A percentile compares a stretch with the other conserved stretches of the same genome.
phyloP scores from a whole-genome alignment of 2,797 vertebrate species.

The Eutrigla gurnardus region DNA sequence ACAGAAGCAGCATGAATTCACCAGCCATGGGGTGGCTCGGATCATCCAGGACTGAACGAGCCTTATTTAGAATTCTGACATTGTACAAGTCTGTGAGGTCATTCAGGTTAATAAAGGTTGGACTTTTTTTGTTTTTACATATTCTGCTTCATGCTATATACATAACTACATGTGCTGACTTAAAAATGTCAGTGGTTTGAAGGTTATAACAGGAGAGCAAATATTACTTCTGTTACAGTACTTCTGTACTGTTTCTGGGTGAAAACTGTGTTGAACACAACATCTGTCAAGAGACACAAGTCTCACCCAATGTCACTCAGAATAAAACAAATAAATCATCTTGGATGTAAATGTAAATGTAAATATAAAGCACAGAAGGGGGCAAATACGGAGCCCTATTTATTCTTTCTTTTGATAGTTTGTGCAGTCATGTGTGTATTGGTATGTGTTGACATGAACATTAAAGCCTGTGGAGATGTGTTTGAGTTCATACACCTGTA shows the following conservation, averaged over 20 bases:
- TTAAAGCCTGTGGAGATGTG: not conserved
- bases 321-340: not conserved
- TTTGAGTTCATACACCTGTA: conserved; percentile 8
- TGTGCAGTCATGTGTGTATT: not conserved
- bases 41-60: no score
- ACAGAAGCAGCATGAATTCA: no score
- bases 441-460: not conserved
- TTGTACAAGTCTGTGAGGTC: no score
- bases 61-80: no score
- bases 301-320: not conserved
- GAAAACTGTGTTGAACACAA: not conserved
- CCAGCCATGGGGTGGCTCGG: no score
- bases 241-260: not conserved
- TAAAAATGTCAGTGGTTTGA: not conserved
- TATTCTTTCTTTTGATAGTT: not conserved
- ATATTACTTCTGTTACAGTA: not conserved
- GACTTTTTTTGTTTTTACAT: not conserved
- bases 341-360: not conserved
- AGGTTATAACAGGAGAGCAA: not conserved
- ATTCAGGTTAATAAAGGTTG: not conserved
- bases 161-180: not conserved
- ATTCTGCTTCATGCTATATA: not conserved
- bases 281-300: not conserved
- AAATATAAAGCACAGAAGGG: not conserved
- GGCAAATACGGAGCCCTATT: not conserved